Evolutionary conservation across 2,113 vertebrate species (phyloP).

Genomic region (Pituophis catenifer): DNA sequence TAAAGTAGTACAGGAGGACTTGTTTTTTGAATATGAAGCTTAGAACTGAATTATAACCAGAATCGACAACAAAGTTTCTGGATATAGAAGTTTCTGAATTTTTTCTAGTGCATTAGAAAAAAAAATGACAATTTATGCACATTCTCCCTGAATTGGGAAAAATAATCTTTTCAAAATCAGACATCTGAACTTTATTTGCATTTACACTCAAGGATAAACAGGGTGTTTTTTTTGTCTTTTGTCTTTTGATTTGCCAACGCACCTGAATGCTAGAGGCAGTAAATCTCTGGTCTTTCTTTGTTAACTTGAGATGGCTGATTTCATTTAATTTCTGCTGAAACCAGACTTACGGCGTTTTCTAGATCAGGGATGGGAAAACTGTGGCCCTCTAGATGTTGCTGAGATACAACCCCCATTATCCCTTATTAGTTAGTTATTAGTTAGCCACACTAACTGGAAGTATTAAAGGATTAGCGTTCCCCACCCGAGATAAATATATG

Average conservation of each 20-base stretch:
- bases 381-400: background rate
- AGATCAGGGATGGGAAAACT: background rate
- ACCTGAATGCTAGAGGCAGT: conserved; percentile 18
- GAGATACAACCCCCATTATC: background rate
- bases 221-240: background rate
- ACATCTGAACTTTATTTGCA: background rate
- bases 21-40: background rate
- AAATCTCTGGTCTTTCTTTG: background rate
- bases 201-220: conserved; percentile 5
- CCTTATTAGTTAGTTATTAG: background rate
- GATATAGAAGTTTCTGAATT: background rate
- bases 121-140: background rate
- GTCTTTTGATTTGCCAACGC: background rate
- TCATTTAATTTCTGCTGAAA: background rate
- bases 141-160: background rate
- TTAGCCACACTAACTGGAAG: background rate
- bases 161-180: background rate
- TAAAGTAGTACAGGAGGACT: background rate
- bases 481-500: background rate
- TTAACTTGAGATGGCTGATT: background rate
- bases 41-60: background rate
- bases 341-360: background rate
- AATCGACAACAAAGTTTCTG: background rate
- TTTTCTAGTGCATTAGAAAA: background rate
- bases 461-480: background rate